These are phyloP conservation scores for Columba guinea DNA, from an alignment of 2,797 vertebrate genomes.

Conservation along the genomic window DNA sequence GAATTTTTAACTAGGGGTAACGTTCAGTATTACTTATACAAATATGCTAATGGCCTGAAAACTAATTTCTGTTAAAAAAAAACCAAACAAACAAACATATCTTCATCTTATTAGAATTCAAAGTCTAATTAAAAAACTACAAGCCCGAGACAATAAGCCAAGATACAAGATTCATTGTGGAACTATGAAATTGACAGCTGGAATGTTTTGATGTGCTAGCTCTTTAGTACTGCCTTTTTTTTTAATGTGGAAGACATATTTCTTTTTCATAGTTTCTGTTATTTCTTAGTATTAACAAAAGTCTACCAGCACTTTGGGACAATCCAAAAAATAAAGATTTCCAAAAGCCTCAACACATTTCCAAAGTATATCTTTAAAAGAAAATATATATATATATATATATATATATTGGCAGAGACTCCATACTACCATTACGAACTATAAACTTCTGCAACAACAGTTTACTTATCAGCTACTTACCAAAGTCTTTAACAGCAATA, in stretches of 20 bases:
- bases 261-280: not conserved
- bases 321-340: not conserved
- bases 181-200: not conserved
- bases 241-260: not conserved
- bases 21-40: not conserved
- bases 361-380: not conserved
- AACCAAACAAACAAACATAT: not conserved
- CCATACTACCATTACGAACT: not conserved
- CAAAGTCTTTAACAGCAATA: not conserved
- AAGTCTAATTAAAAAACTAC: slow-evolving; percentile 18
- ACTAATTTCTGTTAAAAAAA: not conserved
- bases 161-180: not conserved
- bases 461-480: not conserved
- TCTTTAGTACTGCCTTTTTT: not conserved
- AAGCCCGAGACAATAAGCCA: not conserved
- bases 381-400: not conserved
- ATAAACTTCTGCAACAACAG: not conserved
- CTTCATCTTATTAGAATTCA: not conserved
- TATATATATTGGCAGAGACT: not conserved
- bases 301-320: not conserved
- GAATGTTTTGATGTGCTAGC: not conserved
- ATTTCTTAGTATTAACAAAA: not conserved
- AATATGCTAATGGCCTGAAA: slow-evolving; percentile 23
- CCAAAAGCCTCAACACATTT: fast-evolving
- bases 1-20: not conserved